Conservation (phyloP, 2,113 vertebrate species). For the Etheostoma cragini region DNA sequence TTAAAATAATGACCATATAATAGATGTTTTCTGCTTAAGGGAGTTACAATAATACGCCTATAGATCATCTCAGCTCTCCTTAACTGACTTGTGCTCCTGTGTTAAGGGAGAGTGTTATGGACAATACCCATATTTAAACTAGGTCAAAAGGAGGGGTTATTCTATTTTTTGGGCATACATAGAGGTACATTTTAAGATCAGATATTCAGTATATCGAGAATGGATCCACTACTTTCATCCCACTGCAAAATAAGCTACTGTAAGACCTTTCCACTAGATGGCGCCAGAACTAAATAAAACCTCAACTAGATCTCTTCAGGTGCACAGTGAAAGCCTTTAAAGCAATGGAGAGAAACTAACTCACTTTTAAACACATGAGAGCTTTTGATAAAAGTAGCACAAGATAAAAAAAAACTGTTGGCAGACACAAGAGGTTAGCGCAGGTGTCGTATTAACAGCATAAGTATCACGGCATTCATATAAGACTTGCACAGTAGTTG, state of each 20-base stretch:
- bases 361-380: background rate
- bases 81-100: background rate
- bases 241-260: background rate
- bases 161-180: background rate
- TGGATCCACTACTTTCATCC: background rate
- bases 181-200: background rate
- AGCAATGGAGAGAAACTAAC: background rate
- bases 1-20: background rate
- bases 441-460: background rate
- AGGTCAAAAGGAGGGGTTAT: background rate
- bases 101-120: background rate
- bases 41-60: too few species aligned
- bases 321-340: background rate
- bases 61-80: background rate
- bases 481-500: too few species aligned
- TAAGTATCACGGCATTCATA: background rate
- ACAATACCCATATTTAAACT: background rate
- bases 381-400: background rate
- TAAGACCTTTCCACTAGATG: constrained; percentile 33
- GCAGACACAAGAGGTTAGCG: background rate
- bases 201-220: background rate
- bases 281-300: constrained; percentile 7
- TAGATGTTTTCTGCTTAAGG: background rate
- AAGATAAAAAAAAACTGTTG: background rate
- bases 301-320: background rate